These are phyloP conservation scores for Strigamia transsilvanica DNA, from an alignment of 2,888 invertebrate species.

Conservation along the genomic window DNA sequence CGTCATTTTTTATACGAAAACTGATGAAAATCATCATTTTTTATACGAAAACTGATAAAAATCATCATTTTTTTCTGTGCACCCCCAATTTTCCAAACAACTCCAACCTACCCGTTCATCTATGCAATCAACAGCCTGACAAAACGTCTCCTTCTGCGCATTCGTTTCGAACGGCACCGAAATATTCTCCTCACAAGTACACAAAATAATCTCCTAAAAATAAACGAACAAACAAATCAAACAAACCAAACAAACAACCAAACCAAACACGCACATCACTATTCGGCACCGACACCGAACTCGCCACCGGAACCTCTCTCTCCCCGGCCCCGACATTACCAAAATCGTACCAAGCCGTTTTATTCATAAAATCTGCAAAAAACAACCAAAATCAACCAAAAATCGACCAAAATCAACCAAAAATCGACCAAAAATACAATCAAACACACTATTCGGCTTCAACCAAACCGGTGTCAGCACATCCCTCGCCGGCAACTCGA, in stretches of 20 bases:
- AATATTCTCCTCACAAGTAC: conserved; percentile 48
- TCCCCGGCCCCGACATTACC: neutral
- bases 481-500: neutral
- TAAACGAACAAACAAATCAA: neutral
- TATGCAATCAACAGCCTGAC: conserved; percentile 56
- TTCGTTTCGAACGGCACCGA: neutral
- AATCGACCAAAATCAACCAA: no score
- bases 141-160: conserved; percentile 44
- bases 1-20: no score
- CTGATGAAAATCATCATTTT: no score
- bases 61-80: no score
- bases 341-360: neutral
- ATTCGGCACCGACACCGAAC: neutral
- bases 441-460: neutral
- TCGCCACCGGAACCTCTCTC: neutral
- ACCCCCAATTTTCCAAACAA: neutral
- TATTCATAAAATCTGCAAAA: neutral
- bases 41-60: no score
- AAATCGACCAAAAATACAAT: no score
- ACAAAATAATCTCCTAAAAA: conserved; percentile 21
- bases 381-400: neutral
- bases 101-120: conserved; percentile 54
- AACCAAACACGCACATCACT: neutral
- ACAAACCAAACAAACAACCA: no score
- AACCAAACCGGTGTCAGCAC: neutral